Base-by-base conservation (phyloP, 2,888 invertebrate species). In the Trissolcus japonicus region DNA sequence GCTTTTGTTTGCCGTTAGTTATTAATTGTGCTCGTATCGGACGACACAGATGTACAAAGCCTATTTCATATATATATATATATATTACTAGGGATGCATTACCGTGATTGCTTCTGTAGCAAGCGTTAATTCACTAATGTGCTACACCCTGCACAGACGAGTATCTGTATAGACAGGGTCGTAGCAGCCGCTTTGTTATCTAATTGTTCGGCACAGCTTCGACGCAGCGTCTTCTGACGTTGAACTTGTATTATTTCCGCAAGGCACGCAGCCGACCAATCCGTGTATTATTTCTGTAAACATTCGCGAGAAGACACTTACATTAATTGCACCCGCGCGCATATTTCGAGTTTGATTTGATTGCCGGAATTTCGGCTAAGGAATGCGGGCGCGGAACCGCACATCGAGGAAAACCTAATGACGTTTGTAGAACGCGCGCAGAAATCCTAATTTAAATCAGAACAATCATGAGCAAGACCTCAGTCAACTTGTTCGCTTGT, bases 61-160 rank as follows among this genome's bases (percentile, higher is more conserved):
- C 62, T 54, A 66, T 71, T 35, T 35, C 11, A 35, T 35, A 35
- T 19, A 19, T 63, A 76, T 53, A 62, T 68, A 73, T 51, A 72
- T 19, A 16, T 53, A 41, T 63, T 61, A 57, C 79, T 54, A 66
- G 73, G 77, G 76, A 78, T 78, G 84, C 87, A 87, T 86, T 87
- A 87, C 86, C 85, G 83, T 87, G 86, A 87, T 87, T 87, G 86
- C 86, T 82, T 83, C 82, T 81, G 76, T 82, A 82, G 84, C 82
- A 85, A 86, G 84, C 83, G 83, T 83, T 86, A 87, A 87, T 86
- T 86, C 86, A 81, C 87, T 87, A 87, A 87, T 87, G 86, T 84
- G 84, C 63, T 67, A 83, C 82, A 82, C 82, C 80, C 80, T 56
- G 50, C 76, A 72, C 62, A 76, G 60, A 69, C 35, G 61, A 53